phyloP scores from a whole-genome alignment of 1,140 invertebrate species.

The Rhopalosiphum padi region DNA sequence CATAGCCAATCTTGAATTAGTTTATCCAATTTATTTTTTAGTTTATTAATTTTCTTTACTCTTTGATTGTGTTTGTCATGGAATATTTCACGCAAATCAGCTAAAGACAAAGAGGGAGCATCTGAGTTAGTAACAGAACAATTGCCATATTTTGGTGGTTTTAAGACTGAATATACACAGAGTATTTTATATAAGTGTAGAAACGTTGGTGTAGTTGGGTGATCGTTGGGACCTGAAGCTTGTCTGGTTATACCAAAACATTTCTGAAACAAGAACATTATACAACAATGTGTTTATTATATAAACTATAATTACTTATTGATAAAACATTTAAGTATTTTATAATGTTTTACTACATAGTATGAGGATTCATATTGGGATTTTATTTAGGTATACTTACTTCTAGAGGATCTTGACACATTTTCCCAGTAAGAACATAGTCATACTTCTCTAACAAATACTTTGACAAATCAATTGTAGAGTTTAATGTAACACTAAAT shows the following conservation, averaged over 20 bases:
- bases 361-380: background rate
- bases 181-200: background rate
- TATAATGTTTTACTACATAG: background rate
- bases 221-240: background rate
- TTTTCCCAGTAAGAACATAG: constrained; percentile 24
- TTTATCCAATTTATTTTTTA: too few relatives aligned
- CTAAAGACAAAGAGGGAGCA: background rate
- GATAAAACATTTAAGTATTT: too few relatives aligned
- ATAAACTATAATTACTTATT: too few relatives aligned
- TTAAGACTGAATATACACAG: background rate
- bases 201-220: background rate
- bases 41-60: too few relatives aligned
- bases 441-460: background rate
- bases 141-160: background rate
- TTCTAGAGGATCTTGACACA: constrained; percentile 10
- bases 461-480: background rate
- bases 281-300: too few relatives aligned
- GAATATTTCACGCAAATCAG: too few relatives aligned
- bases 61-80: too few relatives aligned
- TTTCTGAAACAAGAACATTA: background rate
- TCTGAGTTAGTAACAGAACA: background rate
- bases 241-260: background rate
- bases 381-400: background rate
- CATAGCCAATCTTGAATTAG: too few relatives aligned
- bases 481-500: background rate